Base-by-base conservation (phyloP, 2,797 vertebrate genomes). In the Aphelocoma californica region DNA sequence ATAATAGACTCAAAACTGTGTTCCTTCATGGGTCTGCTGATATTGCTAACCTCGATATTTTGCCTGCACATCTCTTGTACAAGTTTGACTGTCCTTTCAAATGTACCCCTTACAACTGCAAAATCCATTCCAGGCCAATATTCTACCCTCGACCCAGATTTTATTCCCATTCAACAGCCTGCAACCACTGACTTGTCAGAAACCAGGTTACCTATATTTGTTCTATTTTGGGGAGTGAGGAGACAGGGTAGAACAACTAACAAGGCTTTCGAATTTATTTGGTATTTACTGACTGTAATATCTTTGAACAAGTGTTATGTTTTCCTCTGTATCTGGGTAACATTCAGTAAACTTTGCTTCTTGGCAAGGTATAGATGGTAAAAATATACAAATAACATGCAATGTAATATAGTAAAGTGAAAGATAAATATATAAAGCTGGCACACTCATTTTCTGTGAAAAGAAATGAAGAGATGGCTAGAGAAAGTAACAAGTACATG, bases 121-220 rank as follows among this genome's bases (percentile, higher is more conserved):
- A 86, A 65, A 90, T 42, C 44, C 44, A 86, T 86, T 90, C 58
- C 54, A 84, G 47, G n/a, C 58, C 82, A 86, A 28, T 36, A 86
- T 26, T 88, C 32, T 75, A 65, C 47, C 47, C n/a, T 57, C 2
- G 9, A 83, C 57, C 70, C 87, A 92, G 85, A 57, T 72, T 92
- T 88, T 72, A 51, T 61, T 75, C 25, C 15, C 25, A 75, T 92
- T 92, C 54, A 79, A 83, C 51, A 42, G 14, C 19, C 23, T 65
- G 62, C 25, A 92, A 71, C 62, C 0, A 5, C 62, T 77, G 62
- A 79, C 70, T 79, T 84, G 42, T 86, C 51, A 88, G 73, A 96
- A 96, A 95, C 6, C 78, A 56, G 67, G 87, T 90, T 92, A 92
- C 77, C 60, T 94, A n/a, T 45, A 72, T 90, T 91, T 2, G 1